These are phyloP conservation scores for Euproctis similis DNA, from an alignment of 2,888 invertebrate species.

Conservation along the genomic window DNA sequence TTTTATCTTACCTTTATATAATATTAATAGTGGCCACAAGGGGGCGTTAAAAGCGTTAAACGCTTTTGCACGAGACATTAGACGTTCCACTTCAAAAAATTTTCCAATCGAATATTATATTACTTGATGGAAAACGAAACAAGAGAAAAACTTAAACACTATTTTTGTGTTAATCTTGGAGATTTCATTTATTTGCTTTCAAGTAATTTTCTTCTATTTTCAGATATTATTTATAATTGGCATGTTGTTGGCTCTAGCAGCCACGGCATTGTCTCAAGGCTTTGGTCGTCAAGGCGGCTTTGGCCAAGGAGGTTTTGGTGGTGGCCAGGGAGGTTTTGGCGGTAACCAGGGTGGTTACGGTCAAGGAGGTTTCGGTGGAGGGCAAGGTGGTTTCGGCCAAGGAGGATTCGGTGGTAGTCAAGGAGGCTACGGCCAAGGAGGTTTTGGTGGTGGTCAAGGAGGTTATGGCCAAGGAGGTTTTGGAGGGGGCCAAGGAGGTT, in stretches of 20 bases:
- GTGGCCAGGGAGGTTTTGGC: conserved; percentile 2
- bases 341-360: background rate
- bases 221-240: conserved; percentile 3
- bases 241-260: conserved; percentile 1
- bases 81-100: no score
- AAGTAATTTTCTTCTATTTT: background rate
- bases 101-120: no score
- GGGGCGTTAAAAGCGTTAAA: no score
- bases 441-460: conserved; percentile 1
- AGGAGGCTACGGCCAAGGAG: conserved; percentile 4
- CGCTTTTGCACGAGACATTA: no score
- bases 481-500: conserved; percentile 1
- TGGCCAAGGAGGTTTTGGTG: background rate
- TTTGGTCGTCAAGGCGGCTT: conserved; percentile 2
- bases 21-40: no score
- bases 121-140: no score
- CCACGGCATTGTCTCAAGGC: conserved; percentile 1
- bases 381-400: background rate
- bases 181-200: no score
- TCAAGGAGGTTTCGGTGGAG: conserved; percentile 1
- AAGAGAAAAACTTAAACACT: no score
- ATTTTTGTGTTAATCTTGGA: no score
- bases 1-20: no score
- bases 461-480: conserved; percentile 1
- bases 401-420: conserved; percentile 2